Conservation (phyloP, 2,113 vertebrate species). For the Xenopus tropicalis region DNA sequence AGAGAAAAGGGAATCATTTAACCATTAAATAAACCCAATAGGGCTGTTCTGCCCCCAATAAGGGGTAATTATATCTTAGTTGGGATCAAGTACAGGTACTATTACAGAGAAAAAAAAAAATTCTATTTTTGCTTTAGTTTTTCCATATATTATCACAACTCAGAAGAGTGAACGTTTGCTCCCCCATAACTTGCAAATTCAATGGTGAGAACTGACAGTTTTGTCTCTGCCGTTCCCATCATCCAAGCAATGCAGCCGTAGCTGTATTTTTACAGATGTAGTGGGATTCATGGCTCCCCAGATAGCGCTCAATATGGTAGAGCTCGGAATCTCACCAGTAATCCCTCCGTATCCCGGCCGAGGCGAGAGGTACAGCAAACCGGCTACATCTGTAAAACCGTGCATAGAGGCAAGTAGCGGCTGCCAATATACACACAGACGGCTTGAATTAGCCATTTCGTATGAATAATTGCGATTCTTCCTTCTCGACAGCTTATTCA, state of each 20-base stretch:
- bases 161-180: no score
- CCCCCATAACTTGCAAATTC: no score
- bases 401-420: neutral
- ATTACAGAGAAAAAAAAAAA: no score
- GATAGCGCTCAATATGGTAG: neutral
- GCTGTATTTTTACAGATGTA: neutral
- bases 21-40: no score
- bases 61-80: no score
- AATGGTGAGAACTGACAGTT: neutral
- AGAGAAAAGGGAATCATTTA: no score
- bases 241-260: neutral
- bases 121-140: no score
- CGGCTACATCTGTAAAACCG: neutral
- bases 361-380: neutral
- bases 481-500: constrained; percentile 21
- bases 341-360: neutral
- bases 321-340: neutral
- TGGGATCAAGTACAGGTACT: no score
- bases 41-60: no score
- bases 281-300: neutral
- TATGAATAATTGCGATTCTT: constrained; percentile 14
- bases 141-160: no score
- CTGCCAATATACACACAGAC: constrained; percentile 30
- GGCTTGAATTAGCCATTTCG: constrained; percentile 24
- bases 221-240: neutral